Evolutionary conservation across 2,113 vertebrate genomes (phyloP), one percentile per base, ranked within the genome.

Genomic region (Phasianus colchicus): DNA sequence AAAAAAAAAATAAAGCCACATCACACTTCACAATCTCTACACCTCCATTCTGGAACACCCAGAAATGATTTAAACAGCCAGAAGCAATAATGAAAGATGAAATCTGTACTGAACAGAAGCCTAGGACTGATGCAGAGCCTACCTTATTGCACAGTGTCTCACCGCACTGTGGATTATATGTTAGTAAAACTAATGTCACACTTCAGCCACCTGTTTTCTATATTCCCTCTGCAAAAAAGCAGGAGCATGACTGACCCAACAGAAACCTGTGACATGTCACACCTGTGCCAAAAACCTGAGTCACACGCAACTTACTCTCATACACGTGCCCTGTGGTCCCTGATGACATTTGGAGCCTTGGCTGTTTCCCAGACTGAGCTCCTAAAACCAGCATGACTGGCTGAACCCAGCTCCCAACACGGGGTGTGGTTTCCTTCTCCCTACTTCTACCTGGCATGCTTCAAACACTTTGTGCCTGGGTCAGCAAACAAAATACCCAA

Each of bases 71-170:
- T 77, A 83, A 72, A 63, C 4, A 4, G 20, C 25, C 91, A 40
- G 67, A 92, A 55, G 17, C 19, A 78, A 47, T 7, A 71, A 63
- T 9, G 11, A 77, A 50, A 1, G 1, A 72, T 24, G 27, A 87
- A 89, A 27, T 67, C 36, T 13, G 11, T 5, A 67, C 8, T 52
- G 30, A 90, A 86, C 34, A 88, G 27, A 40, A 36, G 10, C 4
- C 8, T 2, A 24, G 86, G 43, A 8, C 25, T 64, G 70, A 84
- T 1, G 11, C 55, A 84, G 42, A 84, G 30, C 13, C 58, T 9
- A 63, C 18, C 42, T 54, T 1, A 0, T 0, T 25, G 13, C 0
- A 0, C 10, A 32, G 38, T 1, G 2, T 24, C 32, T 24, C 67
- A n/a, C 27, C 45, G 20, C 42, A 2, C 0, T 2, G 13, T 57